phyloP scores from a whole-genome alignment of 2,113 vertebrate species.

The Empidonax alnorum region DNA sequence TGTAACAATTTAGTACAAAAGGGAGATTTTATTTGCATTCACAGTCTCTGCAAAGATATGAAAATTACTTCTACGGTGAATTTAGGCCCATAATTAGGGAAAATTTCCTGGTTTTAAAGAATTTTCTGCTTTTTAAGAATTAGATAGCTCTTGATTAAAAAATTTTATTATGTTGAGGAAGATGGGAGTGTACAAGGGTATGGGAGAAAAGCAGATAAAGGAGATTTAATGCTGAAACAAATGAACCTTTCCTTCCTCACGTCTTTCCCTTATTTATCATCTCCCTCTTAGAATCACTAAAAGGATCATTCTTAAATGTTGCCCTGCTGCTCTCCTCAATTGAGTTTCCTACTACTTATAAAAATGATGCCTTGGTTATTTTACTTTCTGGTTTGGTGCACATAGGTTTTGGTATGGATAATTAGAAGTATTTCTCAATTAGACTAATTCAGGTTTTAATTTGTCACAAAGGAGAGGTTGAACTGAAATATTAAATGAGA shows the following conservation, averaged over 20 bases:
- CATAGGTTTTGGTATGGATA: neutral
- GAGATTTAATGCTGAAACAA: constrained; percentile 6
- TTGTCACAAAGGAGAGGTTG: neutral
- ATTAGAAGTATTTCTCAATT: neutral
- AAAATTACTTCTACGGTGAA: constrained; percentile 32
- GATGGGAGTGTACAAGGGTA: neutral
- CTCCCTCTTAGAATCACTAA: neutral
- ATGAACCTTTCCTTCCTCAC: neutral
- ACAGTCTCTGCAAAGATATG: neutral
- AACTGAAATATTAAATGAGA: neutral
- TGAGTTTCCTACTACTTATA: neutral
- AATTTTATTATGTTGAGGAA: neutral
- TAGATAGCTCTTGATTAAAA: neutral
- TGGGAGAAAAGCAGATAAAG: neutral
- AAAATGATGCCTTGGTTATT: neutral
- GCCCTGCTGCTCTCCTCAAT: neutral
- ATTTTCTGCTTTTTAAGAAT: constrained; percentile 12
- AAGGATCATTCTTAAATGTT: neutral
- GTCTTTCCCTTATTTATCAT: neutral
- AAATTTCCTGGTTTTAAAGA: neutral
- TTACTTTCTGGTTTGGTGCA: neutral
- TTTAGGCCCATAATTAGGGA: constrained; percentile 9
- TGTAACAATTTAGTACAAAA: constrained; percentile 37
- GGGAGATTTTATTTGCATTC: constrained; percentile 50
- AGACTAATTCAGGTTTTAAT: neutral